Evolutionary conservation across 2,113 vertebrate species (phyloP).

Genomic region (Bostrychus sinensis): DNA sequence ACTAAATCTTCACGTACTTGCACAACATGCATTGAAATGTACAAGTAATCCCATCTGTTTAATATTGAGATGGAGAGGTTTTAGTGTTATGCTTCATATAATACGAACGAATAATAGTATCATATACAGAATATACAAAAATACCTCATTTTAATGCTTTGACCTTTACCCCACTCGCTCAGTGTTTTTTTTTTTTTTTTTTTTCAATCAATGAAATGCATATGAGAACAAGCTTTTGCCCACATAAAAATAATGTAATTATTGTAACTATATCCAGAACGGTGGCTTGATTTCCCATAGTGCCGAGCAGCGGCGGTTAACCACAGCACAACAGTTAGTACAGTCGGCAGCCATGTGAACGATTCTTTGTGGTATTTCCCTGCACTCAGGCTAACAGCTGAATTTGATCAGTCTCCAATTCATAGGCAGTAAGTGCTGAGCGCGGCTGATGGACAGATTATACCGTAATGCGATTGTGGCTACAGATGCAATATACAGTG

Average conservation of each 20-base stretch:
- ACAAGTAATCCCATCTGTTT: not conserved
- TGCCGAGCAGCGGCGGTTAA: slow-evolving; percentile 9
- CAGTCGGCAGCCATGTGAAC: not conserved
- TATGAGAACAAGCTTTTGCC: slow-evolving; percentile 3
- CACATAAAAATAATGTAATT: slow-evolving; percentile 15
- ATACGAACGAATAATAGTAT: not conserved
- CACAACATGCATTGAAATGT: not conserved
- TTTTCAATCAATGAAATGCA: slow-evolving; percentile 21
- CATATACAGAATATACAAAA: not conserved
- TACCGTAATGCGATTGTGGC: slow-evolving; percentile 50
- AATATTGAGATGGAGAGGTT: slow-evolving; percentile 1
- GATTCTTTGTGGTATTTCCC: slow-evolving; percentile 28
- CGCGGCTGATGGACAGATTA: slow-evolving; percentile 60
- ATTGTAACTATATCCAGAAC: slow-evolving; percentile 10
- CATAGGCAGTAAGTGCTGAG: slow-evolving; percentile 45
- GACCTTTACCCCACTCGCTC: slow-evolving; percentile 18
- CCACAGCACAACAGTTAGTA: slow-evolving; percentile 25
- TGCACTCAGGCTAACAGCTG: slow-evolving; percentile 36
- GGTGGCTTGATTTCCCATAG: not conserved
- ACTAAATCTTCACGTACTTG: not conserved
- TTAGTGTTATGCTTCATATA: not conserved
- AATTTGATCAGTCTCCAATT: slow-evolving; percentile 52
- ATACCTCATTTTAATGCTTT: not conserved
- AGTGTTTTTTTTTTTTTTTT: slow-evolving; percentile 17
- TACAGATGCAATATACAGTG: slow-evolving; percentile 46